Conservation (phyloP, 1,140 invertebrate genomes). For the Pectinophora gossypiella region DNA sequence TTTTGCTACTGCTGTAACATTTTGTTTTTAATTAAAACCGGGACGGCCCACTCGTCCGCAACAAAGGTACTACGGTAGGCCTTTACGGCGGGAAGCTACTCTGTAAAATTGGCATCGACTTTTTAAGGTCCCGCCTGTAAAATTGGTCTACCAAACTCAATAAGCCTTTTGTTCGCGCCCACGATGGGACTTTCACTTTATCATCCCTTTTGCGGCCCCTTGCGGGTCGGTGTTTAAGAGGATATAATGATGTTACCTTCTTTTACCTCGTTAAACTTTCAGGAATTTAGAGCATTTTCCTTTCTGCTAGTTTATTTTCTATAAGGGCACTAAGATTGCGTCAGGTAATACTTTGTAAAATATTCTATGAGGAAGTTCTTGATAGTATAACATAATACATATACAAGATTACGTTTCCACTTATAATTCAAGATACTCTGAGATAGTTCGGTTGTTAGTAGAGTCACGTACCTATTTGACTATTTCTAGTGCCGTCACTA, state of each 20-base stretch:
- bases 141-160: slow-evolving; percentile 42
- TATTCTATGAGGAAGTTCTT: too few relatives aligned
- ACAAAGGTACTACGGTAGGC: not conserved
- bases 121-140: slow-evolving; percentile 24
- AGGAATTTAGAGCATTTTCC: too few relatives aligned
- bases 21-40: slow-evolving; percentile 4
- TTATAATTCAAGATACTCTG: too few relatives aligned
- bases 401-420: too few relatives aligned
- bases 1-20: not conserved
- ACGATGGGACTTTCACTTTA: slow-evolving; percentile 41
- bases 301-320: too few relatives aligned
- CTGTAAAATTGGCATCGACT: not conserved
- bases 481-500: slow-evolving; percentile 33
- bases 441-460: slow-evolving; percentile 31
- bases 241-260: slow-evolving; percentile 41
- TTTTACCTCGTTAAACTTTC: slow-evolving; percentile 13
- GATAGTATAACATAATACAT: too few relatives aligned
- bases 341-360: too few relatives aligned
- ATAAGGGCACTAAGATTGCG: too few relatives aligned
- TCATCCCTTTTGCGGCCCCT: slow-evolving; percentile 33
- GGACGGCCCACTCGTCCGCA: not conserved
- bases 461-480: slow-evolving; percentile 45
- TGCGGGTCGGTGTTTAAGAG: slow-evolving; percentile 37
- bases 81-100: slow-evolving; percentile 1
- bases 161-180: slow-evolving; percentile 46